Percentiles rank a stretch among this genome's conserved stretches.
These are phyloP conservation scores for Archivesica marissinica DNA, from an alignment of 1,140 invertebrate genomes.

Conservation along the genomic window DNA sequence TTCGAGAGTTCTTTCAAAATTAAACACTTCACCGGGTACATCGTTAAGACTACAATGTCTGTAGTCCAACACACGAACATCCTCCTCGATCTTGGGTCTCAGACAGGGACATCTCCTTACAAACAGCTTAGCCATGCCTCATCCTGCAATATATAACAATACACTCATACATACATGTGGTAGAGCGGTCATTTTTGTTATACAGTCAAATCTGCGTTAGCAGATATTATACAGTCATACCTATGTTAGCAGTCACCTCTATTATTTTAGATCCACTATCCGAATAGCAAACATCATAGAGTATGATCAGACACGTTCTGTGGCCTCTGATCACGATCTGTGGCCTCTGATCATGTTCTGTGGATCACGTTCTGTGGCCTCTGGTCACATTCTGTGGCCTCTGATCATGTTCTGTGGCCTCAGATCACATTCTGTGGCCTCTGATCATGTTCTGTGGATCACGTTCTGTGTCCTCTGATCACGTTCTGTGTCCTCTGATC, in stretches of 20 bases:
- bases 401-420: no score
- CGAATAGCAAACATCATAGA: no score
- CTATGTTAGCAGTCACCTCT: no score
- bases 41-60: slow-evolving; percentile 97
- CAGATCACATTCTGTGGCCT: no score
- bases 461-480: background rate
- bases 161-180: background rate
- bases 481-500: background rate
- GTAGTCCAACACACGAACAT: slow-evolving; percentile 99
- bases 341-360: background rate
- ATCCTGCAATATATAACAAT: slow-evolving; percentile 52
- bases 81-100: slow-evolving; percentile 84
- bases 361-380: no score
- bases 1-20: slow-evolving; percentile 97
- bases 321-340: no score
- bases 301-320: no score
- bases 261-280: no score
- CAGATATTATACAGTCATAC: no score
- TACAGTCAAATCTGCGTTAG: no score
- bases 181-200: no score
- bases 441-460: background rate
- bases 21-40: slow-evolving; percentile 98
- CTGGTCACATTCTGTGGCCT: no score
- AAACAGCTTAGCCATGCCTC: slow-evolving; percentile 71
- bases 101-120: slow-evolving; percentile 80